These are phyloP conservation scores for Megatriorchis doriae DNA, from an alignment of 2,113 vertebrate species.

Conservation along the genomic window DNA sequence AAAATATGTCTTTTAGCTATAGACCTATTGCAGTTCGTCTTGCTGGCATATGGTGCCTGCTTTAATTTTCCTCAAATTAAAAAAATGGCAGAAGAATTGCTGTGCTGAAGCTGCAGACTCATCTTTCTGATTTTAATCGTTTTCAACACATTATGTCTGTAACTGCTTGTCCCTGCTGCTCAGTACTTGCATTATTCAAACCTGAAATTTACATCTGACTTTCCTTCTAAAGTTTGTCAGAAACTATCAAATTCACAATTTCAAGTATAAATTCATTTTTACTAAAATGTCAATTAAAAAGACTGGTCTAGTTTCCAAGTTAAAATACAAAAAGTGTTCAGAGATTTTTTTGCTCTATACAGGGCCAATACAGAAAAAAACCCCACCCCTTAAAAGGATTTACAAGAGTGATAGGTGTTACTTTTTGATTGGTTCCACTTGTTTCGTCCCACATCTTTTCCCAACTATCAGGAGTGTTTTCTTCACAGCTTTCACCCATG, in stretches of 20 bases:
- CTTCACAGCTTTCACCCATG: background rate
- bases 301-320: background rate
- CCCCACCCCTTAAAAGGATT: rapidly evolving
- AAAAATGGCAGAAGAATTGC: background rate
- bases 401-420: background rate
- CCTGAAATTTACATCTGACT: background rate
- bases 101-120: background rate
- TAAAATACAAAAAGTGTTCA: background rate
- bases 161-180: background rate
- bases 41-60: background rate
- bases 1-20: background rate
- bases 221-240: background rate
- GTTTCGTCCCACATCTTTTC: background rate
- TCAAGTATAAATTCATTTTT: background rate
- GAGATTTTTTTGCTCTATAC: background rate
- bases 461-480: background rate
- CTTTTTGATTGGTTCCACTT: background rate
- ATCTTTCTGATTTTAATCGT: background rate
- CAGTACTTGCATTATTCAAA: background rate
- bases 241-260: background rate
- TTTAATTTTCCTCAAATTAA: conserved; percentile 15
- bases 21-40: background rate
- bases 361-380: background rate
- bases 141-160: background rate
- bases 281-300: background rate